Evolutionary conservation across 2,888 invertebrate genomes (phyloP), one percentile per base, ranked within the genome.

Genomic region (Drosophila aldrichi): DNA sequence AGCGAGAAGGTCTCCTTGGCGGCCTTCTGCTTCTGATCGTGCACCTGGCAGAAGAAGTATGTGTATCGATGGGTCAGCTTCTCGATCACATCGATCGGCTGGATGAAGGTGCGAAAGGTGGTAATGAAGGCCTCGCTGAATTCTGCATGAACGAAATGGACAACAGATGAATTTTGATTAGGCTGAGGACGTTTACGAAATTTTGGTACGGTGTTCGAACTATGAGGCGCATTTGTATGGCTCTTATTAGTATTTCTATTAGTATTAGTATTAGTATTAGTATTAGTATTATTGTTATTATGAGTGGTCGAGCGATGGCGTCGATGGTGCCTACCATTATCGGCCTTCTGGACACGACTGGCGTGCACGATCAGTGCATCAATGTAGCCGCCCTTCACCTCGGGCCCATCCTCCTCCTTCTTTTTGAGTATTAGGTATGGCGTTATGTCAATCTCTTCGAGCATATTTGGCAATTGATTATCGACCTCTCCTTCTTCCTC

Each of bases 361-460:
- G 99, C 99, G 91, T 98, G 97, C 46, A 99, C 98, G 74, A 99
- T 96, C 60, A 99, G 95, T 1, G 98, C 98, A 92, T 99, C 98
- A 2, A 97, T 96, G 74, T 97, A 96, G 9, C 99, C 99, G 10
- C 99, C 99, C 68, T 98, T 95, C 44, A 98, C 96, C 82, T 98
- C 97, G 0, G 97, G 97, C 5, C 97, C 97, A 73, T 98, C 98
- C 90, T 97, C 97, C 32, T 96, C 96, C 2, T 94, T 92, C 88
- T 96, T 96, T 92, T 98, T 97, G 74, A 96, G 94, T 46, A 97
- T 95, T 77, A 98, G 94, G 94, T 96, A 96, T 74, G 96, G 94
- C 76, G 95, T 95, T 59, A 98, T 96, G 90, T 98, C 97, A 32
- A 97, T 94, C 90, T 97, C 96, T 74, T 97, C 96, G 71, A 98